Evolutionary conservation across 2,113 vertebrate species (phyloP), one percentile per base, ranked within the genome.

Genomic region (Procavia capensis): DNA sequence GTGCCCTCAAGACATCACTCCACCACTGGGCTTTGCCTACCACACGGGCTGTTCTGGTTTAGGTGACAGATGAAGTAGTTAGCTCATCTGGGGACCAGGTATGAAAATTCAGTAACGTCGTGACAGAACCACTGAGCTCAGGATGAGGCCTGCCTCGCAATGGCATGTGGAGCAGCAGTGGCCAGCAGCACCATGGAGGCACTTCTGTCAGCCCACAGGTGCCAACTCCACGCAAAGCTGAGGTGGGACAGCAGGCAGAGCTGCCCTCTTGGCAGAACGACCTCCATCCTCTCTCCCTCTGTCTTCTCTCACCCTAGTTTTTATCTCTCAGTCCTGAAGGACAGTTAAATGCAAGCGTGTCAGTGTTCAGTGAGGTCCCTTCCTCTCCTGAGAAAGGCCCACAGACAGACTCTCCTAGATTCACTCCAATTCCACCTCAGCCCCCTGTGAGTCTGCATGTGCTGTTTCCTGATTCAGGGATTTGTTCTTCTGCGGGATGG

Each of bases 181-280:
- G 16, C 41, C 34, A 25, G 41, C 0, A 1, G 11, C 50, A 41
- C n/a, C 6, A 7, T 6, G 2, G 6, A 50, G 57, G 50, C 16
- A 7, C 66, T 29, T 64, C 4, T 36, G 34, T n/a, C 66, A 6
- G 34, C 47, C 57, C 91, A 9, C 13, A 0, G 57, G n/a, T 19
- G 9, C 76, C 47, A 27, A 0, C 50, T 47, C 27, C 66, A 29
- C 36, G 6, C 31, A 17, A 6, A 22, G 57, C 25, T 3, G 25
- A 36, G 0, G 5, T 8, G 2, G 61, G 6, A 9, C 13, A 0
- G 0, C 9, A 5, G n/a, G 5, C 9, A 4, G 41, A 36, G 10
- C 0, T 2, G 34, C 2, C 43, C 45, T 39, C 87, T 0, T 0
- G 0, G 13, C 0, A 5, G 74, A 22, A 7, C n/a, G 10, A 9